phyloP scores from a whole-genome alignment of 2,888 invertebrate species.

The Aromia moschata region DNA sequence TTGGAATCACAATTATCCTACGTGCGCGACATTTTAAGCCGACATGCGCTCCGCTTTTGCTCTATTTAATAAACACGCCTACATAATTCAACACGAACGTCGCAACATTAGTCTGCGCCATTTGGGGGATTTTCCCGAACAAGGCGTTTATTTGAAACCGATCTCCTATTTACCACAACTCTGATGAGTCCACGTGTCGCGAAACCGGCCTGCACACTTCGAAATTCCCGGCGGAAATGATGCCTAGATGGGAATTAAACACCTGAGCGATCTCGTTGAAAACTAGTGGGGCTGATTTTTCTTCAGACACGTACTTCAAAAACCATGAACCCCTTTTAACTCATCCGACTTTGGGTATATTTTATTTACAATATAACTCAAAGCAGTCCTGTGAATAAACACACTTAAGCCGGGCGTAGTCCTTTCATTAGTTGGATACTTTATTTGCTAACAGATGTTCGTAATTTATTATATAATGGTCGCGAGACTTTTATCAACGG shows the following conservation, averaged over 20 bases:
- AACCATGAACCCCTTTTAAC: conserved; percentile 3
- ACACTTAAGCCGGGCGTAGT: conserved; percentile 12
- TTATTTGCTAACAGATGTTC: conserved; percentile 23
- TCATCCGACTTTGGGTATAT: neutral
- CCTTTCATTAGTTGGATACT: conserved; percentile 20
- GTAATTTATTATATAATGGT: conserved; percentile 24
- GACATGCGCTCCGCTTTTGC: conserved; percentile 50
- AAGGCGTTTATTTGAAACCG: neutral
- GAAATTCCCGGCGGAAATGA: no score
- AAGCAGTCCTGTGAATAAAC: conserved; percentile 14
- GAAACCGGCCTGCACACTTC: no score
- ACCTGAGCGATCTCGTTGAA: no score
- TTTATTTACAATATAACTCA: conserved; percentile 13
- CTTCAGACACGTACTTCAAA: no score
- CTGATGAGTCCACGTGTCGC: neutral
- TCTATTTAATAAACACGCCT: conserved; percentile 51
- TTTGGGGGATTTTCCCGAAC: neutral
- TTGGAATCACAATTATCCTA: conserved; percentile 62
- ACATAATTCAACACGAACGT: conserved; percentile 50
- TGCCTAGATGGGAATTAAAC: no score
- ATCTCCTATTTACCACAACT: neutral
- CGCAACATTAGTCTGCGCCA: neutral
- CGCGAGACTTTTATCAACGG: conserved; percentile 19
- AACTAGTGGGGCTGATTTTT: no score
- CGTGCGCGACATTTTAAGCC: conserved; percentile 60